Base-by-base conservation (phyloP, 1,140 invertebrate species). In the Piezodorus guildinii region DNA sequence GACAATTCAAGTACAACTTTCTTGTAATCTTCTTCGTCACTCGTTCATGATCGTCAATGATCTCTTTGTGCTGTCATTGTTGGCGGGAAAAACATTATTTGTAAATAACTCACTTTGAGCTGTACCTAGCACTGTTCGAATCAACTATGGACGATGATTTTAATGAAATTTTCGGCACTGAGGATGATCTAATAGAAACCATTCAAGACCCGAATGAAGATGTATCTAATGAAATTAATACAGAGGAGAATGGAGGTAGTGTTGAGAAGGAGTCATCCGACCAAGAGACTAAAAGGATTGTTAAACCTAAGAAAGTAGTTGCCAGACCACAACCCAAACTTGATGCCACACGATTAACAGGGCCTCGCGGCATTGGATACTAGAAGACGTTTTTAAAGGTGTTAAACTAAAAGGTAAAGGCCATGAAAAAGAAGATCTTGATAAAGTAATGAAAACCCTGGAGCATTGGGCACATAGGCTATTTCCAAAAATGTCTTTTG, bases 381-480 rank as follows among this genome's bases (percentile, higher is more conserved):
- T 95, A 21, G 84, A 87, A 62, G 80, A 85, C 4, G 80, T 87
- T 71, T 94, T 91, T 70, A 83, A 87, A 70, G 81, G 87, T 70
- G 84, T 92, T 45, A 88, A 89, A 73, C 90, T 87, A 71, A 81
- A 84, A 73, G 92, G 91, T 54, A 85, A 87, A 77, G 88, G 89
- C 1, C 77, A 87, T 74, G 92, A 95, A 76, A 84, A 83, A 66
- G 74, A 85, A 67, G 92, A 96, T 77, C 76, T 96, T 17, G 80
- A 90, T 72, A 73, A 82, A 54, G 75, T 95, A 0, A 80, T 96
- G 76, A 84, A 85, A 51, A 85, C 83, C 67, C 71, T 95, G 54
- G 90, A 96, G 70, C 91, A 95, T 70, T 96, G 94, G 94, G 85
- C 84, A 4, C 91, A 95, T 72, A 79, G 92, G 63, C 72, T 96